Percentiles rank a stretch among this genome's conserved stretches.
These are phyloP conservation scores for Nebria salina DNA, from an alignment of 2,888 invertebrate genomes.

Conservation along the genomic window DNA sequence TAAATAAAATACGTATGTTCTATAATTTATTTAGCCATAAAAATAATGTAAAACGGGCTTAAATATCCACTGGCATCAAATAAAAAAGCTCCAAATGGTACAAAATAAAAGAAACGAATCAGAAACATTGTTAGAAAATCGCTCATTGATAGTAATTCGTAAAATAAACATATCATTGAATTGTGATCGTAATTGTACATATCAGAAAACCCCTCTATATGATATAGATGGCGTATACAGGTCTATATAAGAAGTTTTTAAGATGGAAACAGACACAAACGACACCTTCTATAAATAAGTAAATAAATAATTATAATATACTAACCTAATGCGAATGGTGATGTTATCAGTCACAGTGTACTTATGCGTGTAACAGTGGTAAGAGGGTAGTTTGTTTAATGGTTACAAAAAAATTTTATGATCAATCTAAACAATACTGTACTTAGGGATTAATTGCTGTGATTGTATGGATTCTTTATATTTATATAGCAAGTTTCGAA, in stretches of 20 bases:
- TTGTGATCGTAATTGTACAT: slow-evolving; percentile 45
- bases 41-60: not conserved
- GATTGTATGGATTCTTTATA: too few relatives aligned
- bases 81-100: slow-evolving; percentile 9
- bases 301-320: not conserved
- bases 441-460: too few relatives aligned
- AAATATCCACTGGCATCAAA: slow-evolving; percentile 11
- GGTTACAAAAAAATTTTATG: not conserved
- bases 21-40: too few relatives aligned
- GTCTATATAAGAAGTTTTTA: slow-evolving; percentile 32
- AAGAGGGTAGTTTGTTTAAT: not conserved
- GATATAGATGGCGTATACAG: slow-evolving; percentile 30
- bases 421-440: too few relatives aligned
- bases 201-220: slow-evolving; percentile 35
- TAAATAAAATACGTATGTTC: too few relatives aligned
- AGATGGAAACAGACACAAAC: slow-evolving; percentile 13
- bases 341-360: not conserved
- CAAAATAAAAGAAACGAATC: slow-evolving; percentile 17
- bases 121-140: slow-evolving; percentile 6
- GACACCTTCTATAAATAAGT: not conserved
- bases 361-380: not conserved
- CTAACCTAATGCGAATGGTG: slow-evolving; percentile 6
- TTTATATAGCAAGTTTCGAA: too few relatives aligned
- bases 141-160: slow-evolving; percentile 18
- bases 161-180: slow-evolving; percentile 41